phyloP scores from a whole-genome alignment of 2,797 vertebrate species.

The Nannoperca australis region DNA sequence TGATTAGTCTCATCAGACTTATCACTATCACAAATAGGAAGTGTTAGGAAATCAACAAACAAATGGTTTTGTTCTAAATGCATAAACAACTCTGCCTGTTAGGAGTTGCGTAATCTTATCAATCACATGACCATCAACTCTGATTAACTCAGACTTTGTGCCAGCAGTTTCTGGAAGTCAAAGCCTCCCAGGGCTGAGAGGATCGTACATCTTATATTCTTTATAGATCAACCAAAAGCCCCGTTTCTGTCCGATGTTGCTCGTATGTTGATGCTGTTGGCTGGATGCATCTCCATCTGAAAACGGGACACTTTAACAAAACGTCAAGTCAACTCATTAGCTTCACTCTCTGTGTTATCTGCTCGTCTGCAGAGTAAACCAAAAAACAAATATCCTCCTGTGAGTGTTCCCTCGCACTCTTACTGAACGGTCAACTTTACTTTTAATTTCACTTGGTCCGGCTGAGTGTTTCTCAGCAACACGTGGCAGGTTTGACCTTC shows the following conservation, averaged over 20 bases:
- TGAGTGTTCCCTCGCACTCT: background rate
- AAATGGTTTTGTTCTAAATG: background rate
- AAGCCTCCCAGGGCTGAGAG: background rate
- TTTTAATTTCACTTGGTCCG: background rate
- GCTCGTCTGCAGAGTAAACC: background rate
- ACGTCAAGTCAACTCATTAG: background rate
- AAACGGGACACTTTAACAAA: background rate
- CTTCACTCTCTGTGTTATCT: background rate
- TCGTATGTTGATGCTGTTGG: background rate
- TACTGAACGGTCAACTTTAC: background rate
- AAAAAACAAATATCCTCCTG: background rate
- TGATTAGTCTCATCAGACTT: no score
- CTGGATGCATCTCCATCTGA: background rate
- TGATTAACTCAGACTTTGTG: slow-evolving; percentile 53
- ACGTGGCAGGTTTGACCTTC: background rate
- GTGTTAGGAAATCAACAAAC: background rate
- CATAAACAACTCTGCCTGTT: slow-evolving; percentile 10
- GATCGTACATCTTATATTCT: background rate
- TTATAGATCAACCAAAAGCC: background rate
- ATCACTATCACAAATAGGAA: background rate
- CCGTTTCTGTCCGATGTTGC: no score
- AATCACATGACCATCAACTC: slow-evolving; percentile 55
- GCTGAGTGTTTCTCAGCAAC: background rate
- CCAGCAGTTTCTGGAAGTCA: slow-evolving; percentile 24
- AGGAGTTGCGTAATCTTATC: slow-evolving; percentile 48